Base-by-base conservation (phyloP, 53 echinoderm and acorn worm genomes). In the Echinarachnius parma region DNA sequence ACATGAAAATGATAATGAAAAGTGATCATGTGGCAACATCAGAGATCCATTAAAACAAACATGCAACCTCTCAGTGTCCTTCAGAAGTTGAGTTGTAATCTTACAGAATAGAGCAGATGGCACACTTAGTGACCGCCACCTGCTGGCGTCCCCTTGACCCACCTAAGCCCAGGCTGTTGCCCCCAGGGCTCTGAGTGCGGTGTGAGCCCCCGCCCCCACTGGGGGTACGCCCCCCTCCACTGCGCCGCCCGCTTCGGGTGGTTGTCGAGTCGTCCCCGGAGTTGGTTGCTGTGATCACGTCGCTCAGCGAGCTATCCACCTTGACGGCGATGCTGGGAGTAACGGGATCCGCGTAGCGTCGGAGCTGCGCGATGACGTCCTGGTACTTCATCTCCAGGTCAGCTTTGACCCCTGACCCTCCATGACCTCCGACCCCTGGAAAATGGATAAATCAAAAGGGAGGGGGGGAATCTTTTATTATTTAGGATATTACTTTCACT, bases 351-450 rank as follows among this genome's bases (percentile, higher is more conserved):
- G 64, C 57, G 61, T 91, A 76, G 3, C 76, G 79, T 0, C 68
- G 34, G 28, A 91, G 62, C 56, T 86, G 81, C n/a, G 22, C 59
- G 29, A 86, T 48, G 22, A 91, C 80, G 26, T 91, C 91, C 24
- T 80, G 75, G 64, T 91, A 86, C 35, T 80, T 82, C 47, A 53
- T 69, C 64, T 86, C 68, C 34, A 83, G 66, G 74, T 91, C 91
- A 0, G 91, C 68, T 5, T 91, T 79, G 55, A 62, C 69, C 44
- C 91, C 91, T 24, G 83, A 86, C 32, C 91, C 91, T 19, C 91
- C 91, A 31, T 91, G 91, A 36, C 91, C 91, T 27, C 91, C 91
- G 20, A 77, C 82, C 39, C 91, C 90, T 90, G 20, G 5, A 60
- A 30, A 48, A n/a, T n/a, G n/a, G n/a, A n/a, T n/a, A n/a, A n/a